These are phyloP conservation scores for Sparidentex hasta DNA, from an alignment of 2,797 vertebrate species.

Conservation along the genomic window DNA sequence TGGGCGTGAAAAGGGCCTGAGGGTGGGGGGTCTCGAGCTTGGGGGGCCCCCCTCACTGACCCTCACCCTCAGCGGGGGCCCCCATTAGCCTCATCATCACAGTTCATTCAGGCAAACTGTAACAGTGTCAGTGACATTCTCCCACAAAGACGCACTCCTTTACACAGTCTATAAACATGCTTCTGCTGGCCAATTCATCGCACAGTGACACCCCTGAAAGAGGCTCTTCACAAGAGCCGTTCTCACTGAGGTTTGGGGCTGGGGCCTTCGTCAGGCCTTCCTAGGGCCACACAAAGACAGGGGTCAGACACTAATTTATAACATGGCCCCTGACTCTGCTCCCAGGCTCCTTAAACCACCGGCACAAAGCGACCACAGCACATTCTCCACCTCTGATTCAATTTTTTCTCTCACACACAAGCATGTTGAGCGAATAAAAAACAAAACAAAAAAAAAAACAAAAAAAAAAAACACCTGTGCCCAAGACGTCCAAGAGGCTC, in stretches of 20 bases:
- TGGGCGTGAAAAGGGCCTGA: constrained; percentile 90
- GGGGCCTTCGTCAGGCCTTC: constrained; percentile 77
- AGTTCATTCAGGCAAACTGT: constrained; percentile 93
- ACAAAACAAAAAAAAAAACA: constrained; percentile 30
- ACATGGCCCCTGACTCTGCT: constrained; percentile 79
- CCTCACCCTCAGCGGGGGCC: constrained; percentile 80
- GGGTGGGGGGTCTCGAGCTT: constrained; percentile 89
- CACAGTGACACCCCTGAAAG: constrained; percentile 86
- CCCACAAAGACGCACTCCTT: constrained; percentile 94
- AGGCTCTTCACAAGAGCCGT: constrained; percentile 79
- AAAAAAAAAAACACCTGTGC: constrained; percentile 9
- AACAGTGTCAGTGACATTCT: constrained; percentile 92
- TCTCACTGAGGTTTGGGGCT: constrained; percentile 76
- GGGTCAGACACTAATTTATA: constrained; percentile 89
- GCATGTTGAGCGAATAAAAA: background rate
- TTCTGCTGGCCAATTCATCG: constrained; percentile 89
- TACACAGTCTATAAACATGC: constrained; percentile 96
- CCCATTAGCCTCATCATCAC: constrained; percentile 90
- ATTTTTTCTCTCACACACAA: constrained; percentile 28
- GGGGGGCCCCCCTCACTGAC: constrained; percentile 59
- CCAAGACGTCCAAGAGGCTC: background rate
- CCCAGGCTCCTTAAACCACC: constrained; percentile 80
- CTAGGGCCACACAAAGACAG: constrained; percentile 83
- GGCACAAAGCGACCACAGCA: constrained; percentile 64
- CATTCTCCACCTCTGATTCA: constrained; percentile 43